Percentiles rank a stretch among this genome's conserved stretches.
Conservation (phyloP, 2,888 invertebrate genomes). For the Dorcus parallelipipedus region DNA sequence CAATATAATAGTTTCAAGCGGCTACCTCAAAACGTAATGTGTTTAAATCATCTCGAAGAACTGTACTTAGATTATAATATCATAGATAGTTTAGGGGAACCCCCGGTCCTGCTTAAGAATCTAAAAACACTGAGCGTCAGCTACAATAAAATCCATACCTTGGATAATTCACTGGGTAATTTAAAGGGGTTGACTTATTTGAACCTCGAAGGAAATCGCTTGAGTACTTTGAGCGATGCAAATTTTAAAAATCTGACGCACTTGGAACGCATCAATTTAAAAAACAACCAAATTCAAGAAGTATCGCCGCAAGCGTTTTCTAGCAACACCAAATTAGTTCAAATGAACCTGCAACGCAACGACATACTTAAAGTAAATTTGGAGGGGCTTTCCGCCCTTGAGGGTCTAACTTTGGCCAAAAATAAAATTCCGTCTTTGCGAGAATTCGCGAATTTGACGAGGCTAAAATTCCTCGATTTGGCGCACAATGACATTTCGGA, state of each 20-base stretch:
- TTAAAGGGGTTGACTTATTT: not conserved
- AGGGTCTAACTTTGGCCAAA: slow-evolving; percentile 9
- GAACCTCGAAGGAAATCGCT: not conserved
- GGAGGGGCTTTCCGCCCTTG: not conserved
- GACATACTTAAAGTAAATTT: not conserved
- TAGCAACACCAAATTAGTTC: slow-evolving; percentile 3
- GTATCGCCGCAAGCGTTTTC: slow-evolving; percentile 4
- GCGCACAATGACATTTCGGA: slow-evolving; percentile 24
- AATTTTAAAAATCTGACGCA: not conserved
- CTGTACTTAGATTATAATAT: slow-evolving; percentile 17
- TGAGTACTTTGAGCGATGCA: not conserved
- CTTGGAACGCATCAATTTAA: slow-evolving; percentile 13
- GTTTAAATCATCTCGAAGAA: slow-evolving; percentile 12
- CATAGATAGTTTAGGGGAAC: slow-evolving; percentile 5
- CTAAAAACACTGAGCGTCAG: slow-evolving; percentile 14
- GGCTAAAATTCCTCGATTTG: slow-evolving; percentile 24
- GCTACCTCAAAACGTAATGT: slow-evolving; percentile 5
- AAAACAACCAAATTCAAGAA: slow-evolving; percentile 19
- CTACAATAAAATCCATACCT: slow-evolving; percentile 19
- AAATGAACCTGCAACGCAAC: slow-evolving; percentile 20
- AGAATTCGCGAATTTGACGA: not conserved
- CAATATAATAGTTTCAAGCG: slow-evolving; percentile 9
- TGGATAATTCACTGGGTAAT: slow-evolving; percentile 1
- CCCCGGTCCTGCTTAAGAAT: not conserved
- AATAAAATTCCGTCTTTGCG: slow-evolving; percentile 11